A percentile compares a stretch with the other conserved stretches of the same genome.
Evolutionary conservation across 2,113 vertebrate species (phyloP).

Genomic region (Amphilophus citrinellus): DNA sequence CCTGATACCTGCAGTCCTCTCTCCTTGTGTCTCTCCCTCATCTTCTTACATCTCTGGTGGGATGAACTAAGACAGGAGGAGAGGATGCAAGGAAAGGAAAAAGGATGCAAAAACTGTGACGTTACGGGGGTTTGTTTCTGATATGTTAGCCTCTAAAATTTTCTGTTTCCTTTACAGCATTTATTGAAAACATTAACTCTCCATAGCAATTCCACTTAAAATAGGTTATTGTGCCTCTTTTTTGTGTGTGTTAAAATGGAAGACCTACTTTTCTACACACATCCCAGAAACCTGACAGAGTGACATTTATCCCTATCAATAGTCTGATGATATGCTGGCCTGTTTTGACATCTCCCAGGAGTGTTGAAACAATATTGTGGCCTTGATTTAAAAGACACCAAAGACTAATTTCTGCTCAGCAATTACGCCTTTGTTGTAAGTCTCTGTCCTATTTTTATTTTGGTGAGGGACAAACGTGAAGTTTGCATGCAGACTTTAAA

Average conservation of each 20-base stretch:
- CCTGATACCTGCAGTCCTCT: not conserved
- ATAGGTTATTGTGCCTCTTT: conserved; percentile 34
- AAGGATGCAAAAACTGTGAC: not conserved
- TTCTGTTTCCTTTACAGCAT: not conserved
- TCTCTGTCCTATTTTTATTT: conserved; percentile 48
- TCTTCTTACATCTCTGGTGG: not conserved
- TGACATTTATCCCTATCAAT: conserved; percentile 53
- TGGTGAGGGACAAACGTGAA: not conserved
- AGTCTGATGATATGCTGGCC: conserved; percentile 54
- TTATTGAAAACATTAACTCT: not conserved
- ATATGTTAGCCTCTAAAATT: not conserved
- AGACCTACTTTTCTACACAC: conserved; percentile 50
- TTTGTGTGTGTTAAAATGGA: conserved; percentile 25
- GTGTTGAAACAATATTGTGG: conserved; percentile 52
- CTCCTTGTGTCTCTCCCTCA: not conserved
- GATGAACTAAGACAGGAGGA: not conserved
- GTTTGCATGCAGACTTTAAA: not conserved
- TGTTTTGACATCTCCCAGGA: conserved; percentile 61
- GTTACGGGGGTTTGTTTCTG: not conserved
- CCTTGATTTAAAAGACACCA: conserved; percentile 51
- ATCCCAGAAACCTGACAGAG: conserved; percentile 61
- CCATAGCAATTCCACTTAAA: conserved; percentile 22
- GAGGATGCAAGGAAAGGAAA: not conserved
- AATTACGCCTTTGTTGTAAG: conserved; percentile 6
- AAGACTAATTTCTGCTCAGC: conserved; percentile 42